Conservation (phyloP, 1,140 invertebrate genomes). For the Philotrypesis tridentata region DNA sequence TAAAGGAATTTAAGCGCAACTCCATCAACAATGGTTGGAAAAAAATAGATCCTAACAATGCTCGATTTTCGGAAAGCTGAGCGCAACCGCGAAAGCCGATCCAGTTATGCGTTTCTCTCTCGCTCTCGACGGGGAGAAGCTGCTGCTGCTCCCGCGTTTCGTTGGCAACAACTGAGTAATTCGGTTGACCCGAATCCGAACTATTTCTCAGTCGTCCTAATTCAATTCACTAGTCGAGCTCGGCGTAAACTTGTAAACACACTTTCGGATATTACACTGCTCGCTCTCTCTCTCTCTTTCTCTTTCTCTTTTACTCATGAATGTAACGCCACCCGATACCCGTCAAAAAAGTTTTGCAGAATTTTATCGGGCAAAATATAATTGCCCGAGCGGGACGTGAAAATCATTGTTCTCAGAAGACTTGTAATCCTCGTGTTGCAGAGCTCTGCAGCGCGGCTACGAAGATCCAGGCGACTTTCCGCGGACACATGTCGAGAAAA, state of each 20-base stretch:
- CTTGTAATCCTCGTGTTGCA: constrained; percentile 59
- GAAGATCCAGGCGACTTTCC: constrained; percentile 94
- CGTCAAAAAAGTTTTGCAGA: too few relatives aligned
- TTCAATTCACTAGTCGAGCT: not conserved
- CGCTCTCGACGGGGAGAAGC: too few relatives aligned
- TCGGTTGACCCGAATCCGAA: not conserved
- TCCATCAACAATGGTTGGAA: too few relatives aligned
- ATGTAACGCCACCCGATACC: too few relatives aligned
- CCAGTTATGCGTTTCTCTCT: too few relatives aligned
- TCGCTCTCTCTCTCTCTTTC: too few relatives aligned
- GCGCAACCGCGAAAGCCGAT: too few relatives aligned
- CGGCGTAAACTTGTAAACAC: not conserved
- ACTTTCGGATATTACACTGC: not conserved
- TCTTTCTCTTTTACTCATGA: too few relatives aligned
- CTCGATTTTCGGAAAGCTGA: too few relatives aligned
- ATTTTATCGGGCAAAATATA: not conserved
- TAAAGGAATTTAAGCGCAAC: too few relatives aligned
- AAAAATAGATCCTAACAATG: too few relatives aligned
- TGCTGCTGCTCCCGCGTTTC: not conserved
- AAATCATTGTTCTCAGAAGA: not conserved
- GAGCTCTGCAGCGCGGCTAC: constrained; percentile 91
- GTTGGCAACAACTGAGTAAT: not conserved
- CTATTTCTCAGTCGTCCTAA: not conserved
- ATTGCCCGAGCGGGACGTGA: not conserved
- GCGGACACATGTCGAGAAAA: constrained; percentile 91